phyloP scores from a whole-genome alignment of 1,140 invertebrate genomes.

The Ganaspis sp. region DNA sequence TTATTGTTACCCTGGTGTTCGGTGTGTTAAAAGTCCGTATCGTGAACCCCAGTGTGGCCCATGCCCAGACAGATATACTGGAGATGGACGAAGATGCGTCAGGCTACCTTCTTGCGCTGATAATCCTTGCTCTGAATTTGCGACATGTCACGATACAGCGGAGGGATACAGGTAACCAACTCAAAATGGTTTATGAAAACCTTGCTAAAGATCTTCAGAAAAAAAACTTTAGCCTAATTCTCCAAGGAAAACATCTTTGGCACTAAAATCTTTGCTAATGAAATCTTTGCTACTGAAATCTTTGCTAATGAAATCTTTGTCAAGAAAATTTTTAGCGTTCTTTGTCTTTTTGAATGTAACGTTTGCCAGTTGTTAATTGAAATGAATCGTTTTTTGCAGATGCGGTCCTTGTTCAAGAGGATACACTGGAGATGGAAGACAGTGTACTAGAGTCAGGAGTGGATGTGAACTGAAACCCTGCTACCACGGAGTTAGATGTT shows the following conservation, averaged over 20 bases:
- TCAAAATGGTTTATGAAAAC: no score
- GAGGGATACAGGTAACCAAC: conserved; percentile 7
- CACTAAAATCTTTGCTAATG: no score
- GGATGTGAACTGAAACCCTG: conserved; percentile 1
- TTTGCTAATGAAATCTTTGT: no score
- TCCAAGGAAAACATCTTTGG: no score
- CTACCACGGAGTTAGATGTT: background rate
- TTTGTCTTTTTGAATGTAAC: no score
- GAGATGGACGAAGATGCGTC: conserved; percentile 14
- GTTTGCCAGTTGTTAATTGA: no score
- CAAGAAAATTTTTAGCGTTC: no score
- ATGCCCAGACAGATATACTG: background rate
- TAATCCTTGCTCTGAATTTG: conserved; percentile 13
- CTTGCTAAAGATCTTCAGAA: no score
- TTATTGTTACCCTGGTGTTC: conserved; percentile 10
- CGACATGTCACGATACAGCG: background rate
- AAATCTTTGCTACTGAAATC: no score
- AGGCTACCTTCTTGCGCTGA: conserved; percentile 18
- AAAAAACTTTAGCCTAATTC: no score
- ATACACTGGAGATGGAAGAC: conserved; percentile 15
- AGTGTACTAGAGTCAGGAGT: background rate
- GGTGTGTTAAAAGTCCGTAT: background rate
- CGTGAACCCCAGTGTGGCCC: conserved; percentile 2
- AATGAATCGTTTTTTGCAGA: background rate
- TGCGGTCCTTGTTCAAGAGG: conserved; percentile 7